Evolutionary conservation across 2,888 invertebrate species (phyloP), one percentile per base, ranked within the genome.

Genomic region (Graphium colonna): DNA sequence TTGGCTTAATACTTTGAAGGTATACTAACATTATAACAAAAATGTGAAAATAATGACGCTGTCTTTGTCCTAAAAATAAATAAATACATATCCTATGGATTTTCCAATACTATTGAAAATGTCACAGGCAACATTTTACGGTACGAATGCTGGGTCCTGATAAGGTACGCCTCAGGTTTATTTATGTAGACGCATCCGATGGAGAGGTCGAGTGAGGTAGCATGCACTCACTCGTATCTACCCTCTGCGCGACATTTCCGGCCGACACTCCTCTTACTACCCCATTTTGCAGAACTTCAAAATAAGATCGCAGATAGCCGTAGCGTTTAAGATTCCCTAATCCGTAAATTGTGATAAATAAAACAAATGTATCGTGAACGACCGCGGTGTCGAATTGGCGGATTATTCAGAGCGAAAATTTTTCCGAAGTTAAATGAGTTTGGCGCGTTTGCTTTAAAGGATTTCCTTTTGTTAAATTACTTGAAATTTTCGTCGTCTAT

Each of bases 341-440:
- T 79, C 78, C 74, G 59, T 58, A 67, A 71, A 77, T 74, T 71
- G 70, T 75, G 72, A 78, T 81, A 77, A 80, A 82, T 79, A 79
- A 81, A 84, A 74, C 70, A 78, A 82, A 83, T 80, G 79, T 81
- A 79, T 83, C 75, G 78, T 73, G 74, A 82, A 77, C 76, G 70
- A 75, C 75, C 73, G 77, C 70, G 69, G 59, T 86, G 85, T 84
- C 78, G 78, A 82, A 81, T 68, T 70, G 71, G 75, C 71, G 69
- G 77, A 79, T 82, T 82, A 81, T 82, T 80, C 75, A 68, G 70
- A 70, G 71, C 68, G 72, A 68, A 69, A 67, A 79, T 83, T 82
- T 82, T 82, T 80, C 77, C 79, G 78, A 87, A 87, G 87, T 88
- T 88, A 86, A 89, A 89, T 87, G 86, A 85, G 85, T 86, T 86